Evolutionary conservation across 2,888 invertebrate genomes (phyloP), one percentile per base, ranked within the genome.

Genomic region (Meteorus cinctellus): DNA sequence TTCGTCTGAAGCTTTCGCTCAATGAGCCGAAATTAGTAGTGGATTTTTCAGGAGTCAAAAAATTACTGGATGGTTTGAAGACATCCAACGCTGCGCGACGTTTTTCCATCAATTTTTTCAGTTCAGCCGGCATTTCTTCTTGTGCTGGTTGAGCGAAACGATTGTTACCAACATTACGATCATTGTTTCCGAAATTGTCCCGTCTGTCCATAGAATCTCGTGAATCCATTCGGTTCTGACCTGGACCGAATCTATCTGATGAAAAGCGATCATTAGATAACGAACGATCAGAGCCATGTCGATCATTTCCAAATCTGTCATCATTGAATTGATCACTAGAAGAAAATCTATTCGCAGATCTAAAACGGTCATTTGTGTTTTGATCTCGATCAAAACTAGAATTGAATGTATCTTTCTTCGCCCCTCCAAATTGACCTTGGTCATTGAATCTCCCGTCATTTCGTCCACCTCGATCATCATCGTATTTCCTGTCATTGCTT

Each of bases 101-200:
- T 77, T 89, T 89, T 59, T 87, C 88, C 89, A 89, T 89, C 0
- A 89, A 84, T 66, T 87, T 88, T 59, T 86, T 86, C n/a, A 89
- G 74, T 74, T 89, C 89, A 36, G 89, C 87, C 6, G 88, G 72
- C 71, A 89, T 80, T 36, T 83, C 82, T 48, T 83, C 82, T 3
- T 81, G 5, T 12, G 81, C 72, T 19, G 55, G 19, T 24, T 55
- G 55, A 66, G 82, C 81, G 4, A 84, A 85, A 27, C 83, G 83
- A 78, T 79, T 82, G 67, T 77, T 83, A 41, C 77, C 79, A 19
- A 82, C 82, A 36, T 75, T 74, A 5, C 85, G 80, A 10, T 80
- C 24, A 71, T 78, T 80, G 45, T 77, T 73, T 5, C 79, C 77
- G 27, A 82, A 85, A 59, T 70, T 79, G 59, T 84, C 85, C 14